Percentiles rank a stretch among this genome's conserved stretches.
These are phyloP conservation scores for Ophion slaviceki DNA, from an alignment of 2,888 invertebrate species.

Conservation along the genomic window DNA sequence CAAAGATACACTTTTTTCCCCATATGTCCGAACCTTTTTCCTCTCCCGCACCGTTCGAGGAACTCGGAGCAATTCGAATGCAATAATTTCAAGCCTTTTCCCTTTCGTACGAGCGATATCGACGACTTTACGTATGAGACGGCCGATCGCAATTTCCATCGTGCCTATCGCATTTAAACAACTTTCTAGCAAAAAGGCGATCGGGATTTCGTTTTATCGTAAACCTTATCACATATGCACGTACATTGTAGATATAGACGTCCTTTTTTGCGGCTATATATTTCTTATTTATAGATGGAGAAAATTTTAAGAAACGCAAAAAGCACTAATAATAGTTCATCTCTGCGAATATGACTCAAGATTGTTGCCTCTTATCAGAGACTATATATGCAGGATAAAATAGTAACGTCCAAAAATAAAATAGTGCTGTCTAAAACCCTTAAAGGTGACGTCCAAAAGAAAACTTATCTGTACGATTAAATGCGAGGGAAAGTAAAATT, in stretches of 20 bases:
- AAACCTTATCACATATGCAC: constrained; percentile 27
- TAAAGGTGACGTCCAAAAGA: too few species aligned
- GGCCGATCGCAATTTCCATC: not conserved
- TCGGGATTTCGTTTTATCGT: constrained; percentile 51
- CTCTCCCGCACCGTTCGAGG: not conserved
- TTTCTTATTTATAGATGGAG: too few species aligned
- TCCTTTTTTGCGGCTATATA: not conserved
- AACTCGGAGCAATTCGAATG: not conserved
- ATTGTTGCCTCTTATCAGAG: too few species aligned
- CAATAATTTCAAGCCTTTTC: not conserved
- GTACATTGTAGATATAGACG: not conserved
- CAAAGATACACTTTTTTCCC: not conserved
- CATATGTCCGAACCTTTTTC: not conserved
- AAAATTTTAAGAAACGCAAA: too few species aligned
- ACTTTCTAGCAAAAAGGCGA: constrained; percentile 58
- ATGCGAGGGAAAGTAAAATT: too few species aligned
- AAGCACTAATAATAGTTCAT: too few species aligned
- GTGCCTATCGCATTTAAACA: constrained; percentile 37
- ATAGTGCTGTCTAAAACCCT: too few species aligned
- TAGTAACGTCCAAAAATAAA: too few species aligned
- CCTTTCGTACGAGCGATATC: not conserved
- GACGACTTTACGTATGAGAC: not conserved
- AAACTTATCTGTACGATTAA: too few species aligned
- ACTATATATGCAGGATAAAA: too few species aligned
- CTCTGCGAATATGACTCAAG: too few species aligned